phyloP scores from a whole-genome alignment of 1,140 invertebrate species.

The Drosophila nebulosa region DNA sequence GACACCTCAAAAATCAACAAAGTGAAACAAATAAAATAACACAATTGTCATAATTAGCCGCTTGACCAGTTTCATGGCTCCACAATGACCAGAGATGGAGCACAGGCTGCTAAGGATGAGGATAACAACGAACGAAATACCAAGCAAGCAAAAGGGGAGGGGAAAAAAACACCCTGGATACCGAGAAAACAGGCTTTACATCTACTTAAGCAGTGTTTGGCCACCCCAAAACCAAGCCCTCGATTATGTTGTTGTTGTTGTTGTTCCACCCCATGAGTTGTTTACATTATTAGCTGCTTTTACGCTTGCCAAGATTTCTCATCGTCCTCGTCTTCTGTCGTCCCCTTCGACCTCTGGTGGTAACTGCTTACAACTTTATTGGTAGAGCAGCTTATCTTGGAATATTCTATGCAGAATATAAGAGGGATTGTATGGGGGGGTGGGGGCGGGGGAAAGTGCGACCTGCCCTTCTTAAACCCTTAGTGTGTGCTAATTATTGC shows the following conservation, averaged over 20 bases:
- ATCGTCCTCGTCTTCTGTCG: neutral
- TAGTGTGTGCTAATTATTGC: slow-evolving; percentile 70
- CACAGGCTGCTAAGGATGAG: neutral
- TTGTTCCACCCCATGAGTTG: slow-evolving; percentile 36
- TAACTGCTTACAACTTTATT: slow-evolving; percentile 42
- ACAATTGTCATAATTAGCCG: slow-evolving; percentile 74
- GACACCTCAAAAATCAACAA: slow-evolving; percentile 55
- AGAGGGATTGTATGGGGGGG: neutral
- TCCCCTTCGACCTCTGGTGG: neutral
- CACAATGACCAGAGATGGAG: slow-evolving; percentile 35
- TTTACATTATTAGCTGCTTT: slow-evolving; percentile 72
- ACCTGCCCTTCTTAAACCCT: slow-evolving; percentile 24
- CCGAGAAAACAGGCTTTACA: neutral
- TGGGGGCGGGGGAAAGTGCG: neutral
- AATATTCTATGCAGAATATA: neutral
- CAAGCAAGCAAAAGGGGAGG: slow-evolving; percentile 11
- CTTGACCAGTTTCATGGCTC: slow-evolving; percentile 50
- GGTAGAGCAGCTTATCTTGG: slow-evolving; percentile 31
- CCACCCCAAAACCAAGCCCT: neutral
- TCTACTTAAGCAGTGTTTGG: slow-evolving; percentile 7
- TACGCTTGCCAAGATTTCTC: slow-evolving; percentile 55
- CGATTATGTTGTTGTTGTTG: neutral
- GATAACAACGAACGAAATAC: neutral
- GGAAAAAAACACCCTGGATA: slow-evolving; percentile 5
- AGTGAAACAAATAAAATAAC: slow-evolving; percentile 42